Percentiles rank a stretch among this genome's conserved stretches.
These are phyloP conservation scores for Rhea americana DNA, from an alignment of 2,113 vertebrate genomes.

Conservation along the genomic window DNA sequence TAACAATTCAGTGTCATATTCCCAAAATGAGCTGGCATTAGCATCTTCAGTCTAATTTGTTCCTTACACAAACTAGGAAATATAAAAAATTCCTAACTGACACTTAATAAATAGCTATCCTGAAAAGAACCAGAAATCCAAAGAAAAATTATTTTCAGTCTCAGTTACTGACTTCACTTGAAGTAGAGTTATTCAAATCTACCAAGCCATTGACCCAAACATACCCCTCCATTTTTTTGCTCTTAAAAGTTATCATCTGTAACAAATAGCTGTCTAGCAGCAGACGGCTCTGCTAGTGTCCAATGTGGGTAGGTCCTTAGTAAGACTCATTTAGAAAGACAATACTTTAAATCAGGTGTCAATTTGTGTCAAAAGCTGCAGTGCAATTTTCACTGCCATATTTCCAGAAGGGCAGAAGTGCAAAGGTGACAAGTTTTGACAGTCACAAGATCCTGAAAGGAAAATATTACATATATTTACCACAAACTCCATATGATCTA, in stretches of 20 bases:
- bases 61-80: neutral
- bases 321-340: neutral
- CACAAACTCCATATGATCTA: neutral
- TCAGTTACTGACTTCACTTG: neutral
- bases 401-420: neutral
- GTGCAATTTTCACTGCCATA: neutral
- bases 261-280: neutral
- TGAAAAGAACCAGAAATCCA: neutral
- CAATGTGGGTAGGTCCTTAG: neutral
- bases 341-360: neutral
- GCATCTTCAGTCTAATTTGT: neutral
- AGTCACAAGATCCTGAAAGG: neutral
- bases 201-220: neutral
- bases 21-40: neutral
- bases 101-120: neutral
- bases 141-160: neutral
- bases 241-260: neutral
- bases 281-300: neutral
- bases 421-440: neutral
- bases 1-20: too few species aligned
- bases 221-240: neutral
- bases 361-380: neutral
- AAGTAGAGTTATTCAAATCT: neutral
- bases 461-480: fast-evolving
- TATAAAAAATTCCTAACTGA: neutral